phyloP scores from a whole-genome alignment of 2,113 vertebrate genomes.

The Struthidea cinerea region DNA sequence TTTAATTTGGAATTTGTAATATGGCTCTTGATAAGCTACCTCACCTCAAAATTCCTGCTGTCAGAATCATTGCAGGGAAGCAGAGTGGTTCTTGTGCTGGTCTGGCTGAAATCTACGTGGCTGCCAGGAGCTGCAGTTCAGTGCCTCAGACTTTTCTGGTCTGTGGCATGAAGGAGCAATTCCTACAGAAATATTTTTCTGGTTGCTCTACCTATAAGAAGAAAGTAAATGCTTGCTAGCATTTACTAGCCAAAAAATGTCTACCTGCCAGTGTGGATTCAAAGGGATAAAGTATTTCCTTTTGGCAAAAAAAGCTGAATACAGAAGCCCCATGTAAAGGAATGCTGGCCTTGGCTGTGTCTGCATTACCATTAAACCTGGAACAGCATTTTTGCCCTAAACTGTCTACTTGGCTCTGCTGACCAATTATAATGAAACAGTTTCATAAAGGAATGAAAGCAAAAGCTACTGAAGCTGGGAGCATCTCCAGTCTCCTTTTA shows the following conservation, averaged over 20 bases:
- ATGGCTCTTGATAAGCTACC: background rate
- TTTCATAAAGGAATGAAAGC: background rate
- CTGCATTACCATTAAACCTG: fast-evolving
- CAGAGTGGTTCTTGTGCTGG: background rate
- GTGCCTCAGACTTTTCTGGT: fast-evolving
- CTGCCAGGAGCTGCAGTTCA: background rate
- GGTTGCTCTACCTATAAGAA: background rate
- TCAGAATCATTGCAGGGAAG: background rate
- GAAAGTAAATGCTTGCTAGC: background rate
- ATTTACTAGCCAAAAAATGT: background rate
- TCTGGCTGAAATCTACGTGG: background rate
- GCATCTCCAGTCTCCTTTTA: background rate
- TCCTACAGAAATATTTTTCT: background rate
- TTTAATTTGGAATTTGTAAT: background rate
- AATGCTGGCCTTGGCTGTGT: background rate
- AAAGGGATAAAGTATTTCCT: background rate
- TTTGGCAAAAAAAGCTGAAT: background rate
- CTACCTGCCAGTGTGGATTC: background rate
- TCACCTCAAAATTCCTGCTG: background rate
- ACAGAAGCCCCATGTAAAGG: background rate
- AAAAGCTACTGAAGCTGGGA: background rate
- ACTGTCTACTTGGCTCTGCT: background rate
- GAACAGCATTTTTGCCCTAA: background rate
- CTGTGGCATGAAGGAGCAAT: background rate
- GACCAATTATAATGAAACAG: background rate